Evolutionary conservation across 2,888 invertebrate species (phyloP), one percentile per base, ranked within the genome.

Genomic region (Noctua fimbriata): DNA sequence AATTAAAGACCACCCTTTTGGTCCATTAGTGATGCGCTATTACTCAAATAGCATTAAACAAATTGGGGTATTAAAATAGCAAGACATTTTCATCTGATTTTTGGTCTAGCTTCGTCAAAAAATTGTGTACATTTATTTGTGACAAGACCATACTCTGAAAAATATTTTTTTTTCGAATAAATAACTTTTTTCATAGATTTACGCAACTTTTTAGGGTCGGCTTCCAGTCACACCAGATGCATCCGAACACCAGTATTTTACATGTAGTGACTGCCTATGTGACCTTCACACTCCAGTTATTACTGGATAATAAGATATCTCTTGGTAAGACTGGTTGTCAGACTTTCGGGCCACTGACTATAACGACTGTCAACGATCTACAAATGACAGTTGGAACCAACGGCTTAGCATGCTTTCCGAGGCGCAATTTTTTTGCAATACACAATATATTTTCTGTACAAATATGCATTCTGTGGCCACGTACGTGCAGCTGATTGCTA

Each of bases 401-500:
- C 16, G 28, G 28, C 21, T 32, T 32, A 21, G 10, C 63, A 32
- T 63, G 32, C 21, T 63, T 32, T 63, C 18, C 32, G 18, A 32
- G 3, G 14, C 18, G 16, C 0, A 32, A 44, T 21, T 28, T 32
- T 7, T 63, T 24, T 58, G 10, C 47, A 63, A 47, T 10, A 18
- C 18, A 18, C 32, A 21, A n/a, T 24, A 3, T 28, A 41, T 10
- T 58, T n/a, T 41, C 24, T 49, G 24, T 14, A 47, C 24, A 63
- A 55, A 41, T 60, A 24, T 60, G 52, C 83, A 21, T 83, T 78
- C 18, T 21, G 24, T 32, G 77, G 21, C 55, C 65, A 71, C 55
- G 44, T 36, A 21, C 28, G 49, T 16, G 52, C 66, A 85, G 32
- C 52, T 24, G 21, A 60, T 32, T 70, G 86, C 69, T 76, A 82